Conservation (phyloP, 2,113 vertebrate genomes). For the Diglossa brunneiventris region DNA sequence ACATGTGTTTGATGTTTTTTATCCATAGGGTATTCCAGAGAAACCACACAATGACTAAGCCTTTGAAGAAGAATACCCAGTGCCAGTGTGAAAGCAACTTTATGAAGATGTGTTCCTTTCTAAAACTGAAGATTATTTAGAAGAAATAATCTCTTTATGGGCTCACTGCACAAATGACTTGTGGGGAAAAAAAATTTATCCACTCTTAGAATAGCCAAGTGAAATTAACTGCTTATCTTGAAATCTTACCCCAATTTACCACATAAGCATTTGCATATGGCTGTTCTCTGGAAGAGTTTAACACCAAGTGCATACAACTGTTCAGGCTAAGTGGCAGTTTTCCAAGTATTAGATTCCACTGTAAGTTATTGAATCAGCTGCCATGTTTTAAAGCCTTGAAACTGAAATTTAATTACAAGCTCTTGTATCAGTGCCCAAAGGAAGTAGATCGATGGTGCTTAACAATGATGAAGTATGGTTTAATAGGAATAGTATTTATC, state of each 20-base stretch:
- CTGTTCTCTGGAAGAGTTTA: conserved; percentile 36
- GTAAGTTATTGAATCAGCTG: conserved; percentile 64
- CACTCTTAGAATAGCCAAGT: conserved; percentile 44
- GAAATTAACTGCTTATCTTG: conserved; percentile 45
- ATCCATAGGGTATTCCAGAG: conserved; percentile 82
- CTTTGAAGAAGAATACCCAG: neutral
- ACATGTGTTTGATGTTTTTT: neutral
- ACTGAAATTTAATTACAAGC: conserved; percentile 65
- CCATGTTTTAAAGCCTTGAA: conserved; percentile 68
- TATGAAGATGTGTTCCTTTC: conserved; percentile 5
- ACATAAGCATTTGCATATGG: neutral
- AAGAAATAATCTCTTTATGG: conserved; percentile 48
- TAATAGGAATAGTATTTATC: conserved; percentile 74
- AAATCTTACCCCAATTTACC: conserved; percentile 25
- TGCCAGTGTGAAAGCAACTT: conserved; percentile 30
- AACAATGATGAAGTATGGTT: conserved; percentile 57
- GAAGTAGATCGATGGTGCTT: conserved; percentile 70
- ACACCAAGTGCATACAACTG: neutral
- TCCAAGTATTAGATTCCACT: conserved; percentile 55
- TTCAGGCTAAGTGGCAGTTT: conserved; percentile 31
- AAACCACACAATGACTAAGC: conserved; percentile 88
- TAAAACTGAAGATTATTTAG: conserved; percentile 56
- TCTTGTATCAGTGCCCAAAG: conserved; percentile 67
- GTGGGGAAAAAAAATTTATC: conserved; percentile 24
- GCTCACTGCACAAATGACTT: conserved; percentile 59